Conservation (phyloP, 2,888 invertebrate genomes). For the Orthonevra nobilis region DNA sequence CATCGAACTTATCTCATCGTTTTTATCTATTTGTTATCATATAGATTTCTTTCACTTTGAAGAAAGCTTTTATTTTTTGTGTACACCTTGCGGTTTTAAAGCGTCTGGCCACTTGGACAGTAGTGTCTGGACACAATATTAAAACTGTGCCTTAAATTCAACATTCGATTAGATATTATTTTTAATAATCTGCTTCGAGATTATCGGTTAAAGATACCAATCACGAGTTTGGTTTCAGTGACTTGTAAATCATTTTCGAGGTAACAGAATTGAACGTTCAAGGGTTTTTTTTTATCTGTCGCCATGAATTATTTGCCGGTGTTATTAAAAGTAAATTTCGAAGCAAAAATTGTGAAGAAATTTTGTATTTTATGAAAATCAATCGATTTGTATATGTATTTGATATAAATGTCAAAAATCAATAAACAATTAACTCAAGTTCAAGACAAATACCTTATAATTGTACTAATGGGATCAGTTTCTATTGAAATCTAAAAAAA, state of each 20-base stretch:
- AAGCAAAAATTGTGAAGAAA: too few species aligned
- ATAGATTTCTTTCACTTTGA: slow-evolving; percentile 26
- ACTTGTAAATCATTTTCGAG: not conserved
- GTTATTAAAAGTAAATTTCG: too few species aligned
- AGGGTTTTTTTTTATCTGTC: too few species aligned
- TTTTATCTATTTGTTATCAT: slow-evolving; percentile 33
- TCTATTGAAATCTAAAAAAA: too few species aligned
- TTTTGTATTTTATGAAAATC: too few species aligned
- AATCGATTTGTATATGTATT: too few species aligned
- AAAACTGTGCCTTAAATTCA: too few species aligned
- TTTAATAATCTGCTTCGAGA: not conserved
- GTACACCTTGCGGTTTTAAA: slow-evolving; percentile 24
- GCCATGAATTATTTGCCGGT: too few species aligned
- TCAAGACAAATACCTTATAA: too few species aligned
- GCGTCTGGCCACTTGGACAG: slow-evolving; percentile 20
- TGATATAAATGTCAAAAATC: too few species aligned
- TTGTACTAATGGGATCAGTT: slow-evolving; percentile 22
- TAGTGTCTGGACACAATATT: slow-evolving; percentile 33
- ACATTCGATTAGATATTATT: not conserved
- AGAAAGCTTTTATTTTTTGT: not conserved
- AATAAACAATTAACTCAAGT: too few species aligned
- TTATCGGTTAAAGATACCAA: slow-evolving; percentile 31
- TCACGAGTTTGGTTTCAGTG: slow-evolving; percentile 10
- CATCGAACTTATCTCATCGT: slow-evolving; percentile 60
- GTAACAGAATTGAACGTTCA: slow-evolving; percentile 8